Base-by-base conservation (phyloP, 2,888 invertebrate genomes). In the Polydrusus tereticollis region DNA sequence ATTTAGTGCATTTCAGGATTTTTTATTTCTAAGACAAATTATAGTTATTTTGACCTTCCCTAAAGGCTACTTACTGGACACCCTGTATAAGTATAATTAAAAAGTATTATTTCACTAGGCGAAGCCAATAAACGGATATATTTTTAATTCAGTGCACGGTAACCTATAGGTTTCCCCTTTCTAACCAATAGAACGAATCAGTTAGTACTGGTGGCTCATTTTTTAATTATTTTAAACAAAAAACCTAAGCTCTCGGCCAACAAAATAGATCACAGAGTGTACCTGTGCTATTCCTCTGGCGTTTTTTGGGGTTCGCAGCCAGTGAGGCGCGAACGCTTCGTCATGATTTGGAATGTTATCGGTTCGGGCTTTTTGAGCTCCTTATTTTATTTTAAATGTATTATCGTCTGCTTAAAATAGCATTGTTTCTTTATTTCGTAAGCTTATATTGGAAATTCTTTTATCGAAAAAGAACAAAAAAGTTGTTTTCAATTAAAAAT, bases 121-220 rank as follows among this genome's bases (percentile, higher is more conserved):
- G n/a, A n/a, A n/a, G n/a, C n/a, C n/a, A n/a, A n/a, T n/a, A n/a
- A 26, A 26, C 14, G 10, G 8, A 45, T 20, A 20, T 1, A n/a
- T 45, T 45, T 36, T 2, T 20, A 45, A 47, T 21, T 47, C 21
- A 47, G 20, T 47, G 20, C 12, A 47, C 20, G 12, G 10, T 47
- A 21, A 47, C 21, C 12, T n/a, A n/a, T 47, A 20, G 45, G 20
- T 14, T 47, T 47, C 12, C 20, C 20, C 21, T 21, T 47, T 63
- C 21, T 50, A 62, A 59, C 43, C 57, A 52, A 64, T 64, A 67
- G 67, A 67, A 67, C 73, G 33, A 73, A 73, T 71, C 70, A 64
- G 43, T 70, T 70, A 58, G 60, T 60, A 43, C 43, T 43, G 60
- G 60, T 57, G 50, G 21, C 14, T 65, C 21, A 69, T 63, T 57